These are phyloP conservation scores for Adelphocoris suturalis DNA, from an alignment of 2,888 invertebrate species.

Conservation along the genomic window DNA sequence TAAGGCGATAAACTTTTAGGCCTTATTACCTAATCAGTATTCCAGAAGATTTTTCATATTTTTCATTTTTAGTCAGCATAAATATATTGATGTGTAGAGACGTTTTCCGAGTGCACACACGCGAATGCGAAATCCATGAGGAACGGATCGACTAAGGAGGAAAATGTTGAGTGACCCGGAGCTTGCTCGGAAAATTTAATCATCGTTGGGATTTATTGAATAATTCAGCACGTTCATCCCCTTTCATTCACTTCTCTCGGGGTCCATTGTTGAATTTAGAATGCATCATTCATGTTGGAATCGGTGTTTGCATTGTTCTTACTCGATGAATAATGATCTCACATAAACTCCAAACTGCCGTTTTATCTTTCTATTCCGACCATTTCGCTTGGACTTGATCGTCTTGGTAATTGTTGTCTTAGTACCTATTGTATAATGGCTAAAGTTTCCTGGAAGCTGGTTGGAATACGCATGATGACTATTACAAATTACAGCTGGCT, in stretches of 20 bases:
- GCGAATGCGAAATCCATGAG: no score
- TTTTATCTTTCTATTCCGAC: neutral
- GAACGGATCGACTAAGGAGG: neutral
- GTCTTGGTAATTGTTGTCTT: no score
- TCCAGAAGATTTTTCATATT: no score
- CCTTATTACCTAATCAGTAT: no score
- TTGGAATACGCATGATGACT: no score
- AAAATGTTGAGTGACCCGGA: conserved; percentile 26
- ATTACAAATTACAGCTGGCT: no score
- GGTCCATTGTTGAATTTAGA: conserved; percentile 35
- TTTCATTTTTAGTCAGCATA: no score
- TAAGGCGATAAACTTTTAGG: no score
- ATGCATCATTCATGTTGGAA: conserved; percentile 27
- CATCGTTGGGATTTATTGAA: conserved; percentile 36
- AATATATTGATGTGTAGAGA: no score
- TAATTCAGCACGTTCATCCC: conserved; percentile 11
- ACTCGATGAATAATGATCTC: conserved; percentile 24
- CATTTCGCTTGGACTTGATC: neutral
- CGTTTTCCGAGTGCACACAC: no score
- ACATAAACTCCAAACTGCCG: neutral
- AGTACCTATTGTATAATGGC: no score
- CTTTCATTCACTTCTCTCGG: neutral
- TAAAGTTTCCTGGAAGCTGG: no score
- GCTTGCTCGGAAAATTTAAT: conserved; percentile 37
- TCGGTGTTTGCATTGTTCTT: conserved; percentile 8